Evolutionary conservation across 1,140 invertebrate species (phyloP), one percentile per base, ranked within the genome.

Genomic region (Stegodyphus mimosarum): DNA sequence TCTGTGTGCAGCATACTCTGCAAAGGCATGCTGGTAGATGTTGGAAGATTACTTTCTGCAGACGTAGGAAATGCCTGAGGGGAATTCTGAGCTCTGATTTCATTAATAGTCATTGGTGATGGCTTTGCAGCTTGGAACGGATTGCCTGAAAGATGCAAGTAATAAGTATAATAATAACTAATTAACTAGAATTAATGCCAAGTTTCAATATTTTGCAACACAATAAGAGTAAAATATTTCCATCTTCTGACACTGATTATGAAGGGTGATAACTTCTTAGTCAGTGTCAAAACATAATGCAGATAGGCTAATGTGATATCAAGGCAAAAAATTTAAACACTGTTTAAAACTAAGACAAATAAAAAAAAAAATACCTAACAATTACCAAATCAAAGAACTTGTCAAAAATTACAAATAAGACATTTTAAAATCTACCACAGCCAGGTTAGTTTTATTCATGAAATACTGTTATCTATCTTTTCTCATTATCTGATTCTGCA

Each of bases 121-220:
- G 74, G 74, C 13, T 52, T 63, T 11, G 74, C 74, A 7, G 74
- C 74, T 55, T 77, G 74, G 63, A 77, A 77, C 6, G 74, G 74
- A 66, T 77, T 77, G 55, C 74, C 74, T 77, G 33, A 51, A 66
- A 60, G 55, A 60, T 60, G 9, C 33, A 33, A 33, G 33, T 33
- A 75, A 55, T 55, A 11, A 71, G 11, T 49, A 4, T 71, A 71
- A 11, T 9, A 71, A 71, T 49, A 71, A 0, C 66, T 17, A 63
- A 6, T 5, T 6, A 63, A 63, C 11, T 63, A 63, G n/a, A 63
- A 13, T 6, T 6, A 63, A 6, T 10, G 9, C 0, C n/a, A 63
- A 63, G 33, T 3, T 33, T 33, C 33, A 33, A 33, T 33, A 33
- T 33, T 33, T 33, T 33, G 33, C 33, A 33, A 33, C 33, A 33